Base-by-base conservation (phyloP, 2,113 vertebrate species). In the Arvicanthis niloticus region DNA sequence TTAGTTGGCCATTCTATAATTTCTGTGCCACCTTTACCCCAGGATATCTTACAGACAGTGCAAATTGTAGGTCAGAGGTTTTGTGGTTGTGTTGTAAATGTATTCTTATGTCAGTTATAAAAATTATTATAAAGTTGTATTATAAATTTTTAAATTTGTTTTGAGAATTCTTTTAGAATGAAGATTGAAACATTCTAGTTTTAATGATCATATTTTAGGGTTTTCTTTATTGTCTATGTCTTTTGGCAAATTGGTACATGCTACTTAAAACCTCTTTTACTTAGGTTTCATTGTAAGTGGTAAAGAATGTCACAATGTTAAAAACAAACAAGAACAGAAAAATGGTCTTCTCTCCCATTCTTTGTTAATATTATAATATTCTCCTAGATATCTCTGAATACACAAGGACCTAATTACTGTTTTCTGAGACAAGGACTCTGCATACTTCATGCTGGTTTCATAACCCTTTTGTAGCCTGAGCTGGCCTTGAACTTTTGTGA, bases 151-250 rank as follows among this genome's bases (percentile, higher is more conserved):
- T 85, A 85, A 85, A 34, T 85, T 85, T 62, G 56, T 40, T 60
- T 84, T 84, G 81, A 65, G 58, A 85, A 85, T 85, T 85, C 58
- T 65, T 85, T 85, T 87, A 94, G 91, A 93, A 65, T 22, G 12
- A 90, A 22, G 1, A 51, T 94, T 95, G 42, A 96, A 95, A 72
- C 87, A 73, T 34, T 93, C 65, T 22, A 21, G 13, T 91, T 96
- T 82, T 58, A 62, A 13, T 91, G 56, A 7, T 62, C 22, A 19
- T 89, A 70, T 78, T 94, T 89, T 91, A 45, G 51, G 45, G 48
- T 95, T 97, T 91, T 8, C 26, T 73, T 62, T 13, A 93, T 84
- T 85, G 60, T 29, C 7, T n/a, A 11, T 82, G 58, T 92, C 37
- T 91, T 91, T 42, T 96, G 58, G 22, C 92, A 76, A 86, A 95